A percentile compares a stretch with the other conserved stretches of the same genome.
phyloP scores from a whole-genome alignment of 2,113 vertebrate genomes.

The Corvus moneduloides region DNA sequence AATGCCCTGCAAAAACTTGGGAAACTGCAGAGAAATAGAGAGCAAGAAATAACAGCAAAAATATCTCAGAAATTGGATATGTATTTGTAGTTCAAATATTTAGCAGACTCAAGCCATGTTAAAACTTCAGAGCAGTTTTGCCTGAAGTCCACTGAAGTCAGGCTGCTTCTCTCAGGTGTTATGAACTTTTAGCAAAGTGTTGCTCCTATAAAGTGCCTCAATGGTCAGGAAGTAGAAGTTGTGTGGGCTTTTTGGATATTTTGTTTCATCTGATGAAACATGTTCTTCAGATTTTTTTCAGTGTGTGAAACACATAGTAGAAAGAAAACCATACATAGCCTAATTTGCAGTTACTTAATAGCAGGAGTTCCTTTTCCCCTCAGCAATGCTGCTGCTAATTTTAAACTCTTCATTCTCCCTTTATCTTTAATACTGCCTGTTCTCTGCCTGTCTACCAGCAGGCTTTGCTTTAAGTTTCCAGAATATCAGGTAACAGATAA shows the following conservation, averaged over 20 bases:
- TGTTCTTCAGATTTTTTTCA: not conserved
- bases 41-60: not conserved
- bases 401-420: not conserved
- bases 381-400: not conserved
- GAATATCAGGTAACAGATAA: not conserved
- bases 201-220: not conserved
- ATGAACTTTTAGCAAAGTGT: not conserved
- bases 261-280: not conserved
- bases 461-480: not conserved
- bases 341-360: not conserved
- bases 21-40: not conserved
- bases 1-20: not conserved
- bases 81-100: not conserved
- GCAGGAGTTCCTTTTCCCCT: not conserved
- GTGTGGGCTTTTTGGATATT: rapidly evolving
- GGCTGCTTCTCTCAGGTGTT: not conserved
- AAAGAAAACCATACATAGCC: not conserved
- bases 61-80: not conserved
- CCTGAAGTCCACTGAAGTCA: not conserved
- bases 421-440: not conserved
- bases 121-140: not conserved
- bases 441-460: not conserved
- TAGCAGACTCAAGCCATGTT: not conserved
- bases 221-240: not conserved
- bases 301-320: not conserved